Evolutionary conservation across 1,140 invertebrate genomes (phyloP), one percentile per base, ranked within the genome.

Genomic region (Colletes gigas): DNA sequence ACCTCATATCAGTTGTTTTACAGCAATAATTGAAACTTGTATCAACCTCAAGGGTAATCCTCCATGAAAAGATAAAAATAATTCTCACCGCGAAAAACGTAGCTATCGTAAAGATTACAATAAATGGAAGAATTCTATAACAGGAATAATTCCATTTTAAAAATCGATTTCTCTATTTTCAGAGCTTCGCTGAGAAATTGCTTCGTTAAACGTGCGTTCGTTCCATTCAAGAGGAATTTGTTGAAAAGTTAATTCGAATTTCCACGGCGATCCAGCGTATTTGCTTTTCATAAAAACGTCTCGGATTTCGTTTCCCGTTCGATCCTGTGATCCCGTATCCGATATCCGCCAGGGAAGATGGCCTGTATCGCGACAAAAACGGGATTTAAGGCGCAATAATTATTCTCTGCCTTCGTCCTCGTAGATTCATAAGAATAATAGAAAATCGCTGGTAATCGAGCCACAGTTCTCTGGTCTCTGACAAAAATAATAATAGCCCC

Each of bases 401-500:
- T 86, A 90, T 50, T 85, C 87, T 83, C 84, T 82, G 83, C 83
- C 84, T 84, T 87, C 84, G 83, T 89, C 87, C 89, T 90, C 52
- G 82, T 86, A 88, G 82, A 86, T 89, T 87, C 82, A 72, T 66
- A 65, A 80, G 85, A 86, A 89, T 83, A 86, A 88, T 86, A 87
- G 55, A 66, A 59, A 65, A 68, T 59, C 15, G 9, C 17, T 0
- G 39, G 54, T 12, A 9, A 1, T 9, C 50, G 30, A 47, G 63
- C 77, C 72, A 59, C 68, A 66, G 30, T 63, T 73, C 75, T 78
- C 83, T 75, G 15, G 41, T 78, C 82, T 81, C 70, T 54, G 67
- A 79, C 78, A 83, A 85, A 90, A 88, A 90, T 88, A 83, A 90
- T 88, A 90, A 90, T 89, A 81, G 85, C 81, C 87, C 89, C 84